phyloP scores from a whole-genome alignment of 2,888 invertebrate genomes.

The Prosopocoilus inquinatus region DNA sequence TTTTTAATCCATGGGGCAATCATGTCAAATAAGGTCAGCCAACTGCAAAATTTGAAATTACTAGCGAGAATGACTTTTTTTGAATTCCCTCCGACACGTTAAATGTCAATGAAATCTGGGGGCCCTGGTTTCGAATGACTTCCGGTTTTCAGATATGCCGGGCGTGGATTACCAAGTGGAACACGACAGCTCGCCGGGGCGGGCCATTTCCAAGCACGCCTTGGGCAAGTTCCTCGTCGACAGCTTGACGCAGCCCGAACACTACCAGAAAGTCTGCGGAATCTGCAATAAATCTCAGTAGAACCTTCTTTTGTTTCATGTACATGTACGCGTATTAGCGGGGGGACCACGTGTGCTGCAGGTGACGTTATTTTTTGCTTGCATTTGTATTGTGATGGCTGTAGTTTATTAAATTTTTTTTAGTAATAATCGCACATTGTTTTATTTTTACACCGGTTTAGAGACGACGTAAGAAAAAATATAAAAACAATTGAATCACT shows the following conservation, averaged over 20 bases:
- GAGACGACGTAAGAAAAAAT: too few relatives aligned
- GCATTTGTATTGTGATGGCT: neutral
- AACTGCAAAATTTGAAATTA: too few relatives aligned
- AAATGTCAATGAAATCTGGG: too few relatives aligned
- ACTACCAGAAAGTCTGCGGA: constrained; percentile 65
- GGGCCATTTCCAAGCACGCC: constrained; percentile 72
- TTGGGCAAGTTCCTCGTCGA: constrained; percentile 76
- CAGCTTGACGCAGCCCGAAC: constrained; percentile 65
- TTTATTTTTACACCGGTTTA: too few relatives aligned
- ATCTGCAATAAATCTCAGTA: constrained; percentile 52
- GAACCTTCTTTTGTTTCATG: neutral
- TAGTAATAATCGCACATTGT: too few relatives aligned
- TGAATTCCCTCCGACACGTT: too few relatives aligned
- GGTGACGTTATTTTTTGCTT: neutral
- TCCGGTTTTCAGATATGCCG: constrained; percentile 59
- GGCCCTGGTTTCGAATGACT: neutral
- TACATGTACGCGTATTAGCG: neutral
- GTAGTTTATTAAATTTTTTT: neutral
- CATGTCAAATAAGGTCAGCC: too few relatives aligned
- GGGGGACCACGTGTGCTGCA: constrained; percentile 6
- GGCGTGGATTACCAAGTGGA: constrained; percentile 60
- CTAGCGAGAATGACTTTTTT: too few relatives aligned
- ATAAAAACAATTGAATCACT: too few relatives aligned
- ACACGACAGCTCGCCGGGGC: constrained; percentile 63
- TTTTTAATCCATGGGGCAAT: too few relatives aligned